Evolutionary conservation across 1,140 invertebrate genomes (phyloP), one percentile per base, ranked within the genome.

Genomic region (Monochamus saltuarius): DNA sequence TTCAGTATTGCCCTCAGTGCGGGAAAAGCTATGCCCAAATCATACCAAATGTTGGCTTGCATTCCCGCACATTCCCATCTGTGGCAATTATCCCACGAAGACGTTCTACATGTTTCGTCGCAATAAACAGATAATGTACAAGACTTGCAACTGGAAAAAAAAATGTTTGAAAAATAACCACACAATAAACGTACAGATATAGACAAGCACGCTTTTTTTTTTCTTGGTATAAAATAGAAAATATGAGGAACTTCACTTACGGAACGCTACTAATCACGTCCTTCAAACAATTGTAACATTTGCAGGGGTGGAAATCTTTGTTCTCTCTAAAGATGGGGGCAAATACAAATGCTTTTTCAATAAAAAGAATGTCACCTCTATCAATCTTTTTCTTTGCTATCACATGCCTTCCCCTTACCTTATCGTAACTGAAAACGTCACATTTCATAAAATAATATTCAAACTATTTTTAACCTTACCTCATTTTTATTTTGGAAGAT

Each of bases 11-110:
- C 82, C 77, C 88, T 84, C 36, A 90, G 70, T 55, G 86, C 87
- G 46, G 92, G 80, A 76, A 92, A 89, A 29, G 85, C 88, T 63
- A 92, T 88, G 7, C 91, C 91, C 46, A 92, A 82, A 47, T 84
- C 82, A 37, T 81, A 76, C 74, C 87, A 84, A 54, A 88, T 75
- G 35, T 80, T 76, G 36, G 86, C 79, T 67, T 81, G 79, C 64
- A 83, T 82, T 16, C 83, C 85, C 45, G 77, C 70, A 73, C 91
- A 95, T 78, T 94, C 91, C 82, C 84, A 88, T 59, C 81, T 77
- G 76, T 95, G 91, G 75, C 85, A 87, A 13, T 70, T 72, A 1
- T 75, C 62, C 82, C 83, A 87, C 1, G 86, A 84, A 42, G 78
- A 67, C 16, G 77, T 65, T 19, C 78, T 76, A 76, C 92, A 95